Percentiles rank a stretch among this genome's conserved stretches.
Conservation (phyloP, 2,797 vertebrate species). For the Mormyrus hasselquistii region DNA sequence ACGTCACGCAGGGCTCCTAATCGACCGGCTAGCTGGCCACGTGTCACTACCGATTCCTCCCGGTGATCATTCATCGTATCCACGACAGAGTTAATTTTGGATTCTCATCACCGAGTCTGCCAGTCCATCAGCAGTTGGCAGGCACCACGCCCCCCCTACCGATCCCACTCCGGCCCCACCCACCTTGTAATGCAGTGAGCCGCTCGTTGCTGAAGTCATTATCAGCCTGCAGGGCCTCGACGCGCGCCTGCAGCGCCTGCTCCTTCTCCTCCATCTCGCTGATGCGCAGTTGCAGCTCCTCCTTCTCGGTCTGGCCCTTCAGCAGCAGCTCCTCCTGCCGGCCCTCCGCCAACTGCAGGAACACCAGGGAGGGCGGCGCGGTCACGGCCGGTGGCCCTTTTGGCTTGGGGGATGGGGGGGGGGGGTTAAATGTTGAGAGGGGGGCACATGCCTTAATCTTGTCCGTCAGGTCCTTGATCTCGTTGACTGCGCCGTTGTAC, state of each 20-base stretch:
- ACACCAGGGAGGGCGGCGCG: not conserved
- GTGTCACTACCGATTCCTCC: not conserved
- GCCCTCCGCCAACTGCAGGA: constrained; percentile 76
- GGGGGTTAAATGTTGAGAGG: not conserved
- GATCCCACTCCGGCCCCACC: not conserved
- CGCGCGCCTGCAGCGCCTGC: constrained; percentile 92
- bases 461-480: constrained; percentile 95
- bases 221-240: constrained; percentile 95
- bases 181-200: constrained; percentile 91
- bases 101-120: not conserved
- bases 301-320: constrained; percentile 84
- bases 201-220: constrained; percentile 98
- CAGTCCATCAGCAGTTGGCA: not conserved
- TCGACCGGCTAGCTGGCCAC: not conserved
- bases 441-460: constrained; percentile 79
- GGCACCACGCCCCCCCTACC: not conserved
- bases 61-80: not conserved
- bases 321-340: constrained; percentile 89
- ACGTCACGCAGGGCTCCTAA: not conserved
- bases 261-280: constrained; percentile 99
- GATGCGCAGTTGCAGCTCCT: constrained; percentile 84
- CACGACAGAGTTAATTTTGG: not conserved
- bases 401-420: not conserved
- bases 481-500: constrained; percentile 93
- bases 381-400: not conserved